phyloP scores from a whole-genome alignment of 2,888 invertebrate species.

The Polylopha cassiicola region DNA sequence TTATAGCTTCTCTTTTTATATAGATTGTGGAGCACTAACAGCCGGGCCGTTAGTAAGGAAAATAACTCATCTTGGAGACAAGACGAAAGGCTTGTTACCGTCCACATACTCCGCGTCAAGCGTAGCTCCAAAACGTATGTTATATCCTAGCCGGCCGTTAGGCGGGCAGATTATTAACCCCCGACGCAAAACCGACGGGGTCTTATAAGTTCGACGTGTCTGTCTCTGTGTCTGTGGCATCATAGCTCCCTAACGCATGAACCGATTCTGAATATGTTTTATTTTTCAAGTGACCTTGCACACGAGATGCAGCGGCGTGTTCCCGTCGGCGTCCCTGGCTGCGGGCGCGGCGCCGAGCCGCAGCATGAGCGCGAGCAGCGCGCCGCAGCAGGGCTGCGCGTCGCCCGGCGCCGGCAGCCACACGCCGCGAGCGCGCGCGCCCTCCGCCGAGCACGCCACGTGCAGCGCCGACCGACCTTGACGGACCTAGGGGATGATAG shows the following conservation, averaged over 20 bases:
- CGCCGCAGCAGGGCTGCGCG: slow-evolving; percentile 28
- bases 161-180: no score
- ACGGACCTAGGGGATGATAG: slow-evolving; percentile 59
- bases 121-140: no score
- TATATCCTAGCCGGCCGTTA: no score
- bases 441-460: slow-evolving; percentile 89
- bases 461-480: slow-evolving; percentile 86
- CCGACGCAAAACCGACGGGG: no score
- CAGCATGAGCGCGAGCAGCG: slow-evolving; percentile 79
- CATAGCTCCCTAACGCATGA: neutral
- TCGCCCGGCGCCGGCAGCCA: slow-evolving; percentile 30
- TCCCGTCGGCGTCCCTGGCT: slow-evolving; percentile 87
- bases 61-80: no score
- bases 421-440: slow-evolving; percentile 73
- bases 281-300: slow-evolving; percentile 75
- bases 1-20: no score
- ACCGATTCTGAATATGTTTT: neutral
- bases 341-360: slow-evolving; percentile 89
- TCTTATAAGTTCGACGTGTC: no score
- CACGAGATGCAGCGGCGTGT: slow-evolving; percentile 92
- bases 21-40: no score
- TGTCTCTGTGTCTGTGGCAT: no score
- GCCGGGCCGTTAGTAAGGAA: no score
- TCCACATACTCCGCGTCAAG: no score
- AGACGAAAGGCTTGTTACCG: no score